A percentile compares a stretch with the other conserved stretches of the same genome.
Conservation (phyloP, 2,113 vertebrate genomes). For the Apodemus sylvaticus region DNA sequence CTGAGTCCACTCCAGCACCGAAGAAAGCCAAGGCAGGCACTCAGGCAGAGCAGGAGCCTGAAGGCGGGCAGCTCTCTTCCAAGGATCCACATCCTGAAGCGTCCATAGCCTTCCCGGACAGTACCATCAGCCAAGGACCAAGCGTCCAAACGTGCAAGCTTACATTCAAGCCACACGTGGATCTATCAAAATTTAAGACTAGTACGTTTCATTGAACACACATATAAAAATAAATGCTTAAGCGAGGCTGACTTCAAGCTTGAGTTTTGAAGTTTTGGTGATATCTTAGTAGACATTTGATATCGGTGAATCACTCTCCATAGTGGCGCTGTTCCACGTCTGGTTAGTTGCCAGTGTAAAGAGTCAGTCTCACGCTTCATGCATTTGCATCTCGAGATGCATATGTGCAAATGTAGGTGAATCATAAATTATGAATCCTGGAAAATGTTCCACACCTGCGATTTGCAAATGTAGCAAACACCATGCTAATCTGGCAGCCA, state of each 20-base stretch:
- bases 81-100: neutral
- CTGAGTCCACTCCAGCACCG: neutral
- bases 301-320: neutral
- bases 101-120: neutral
- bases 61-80: neutral
- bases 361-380: neutral
- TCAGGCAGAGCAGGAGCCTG: neutral
- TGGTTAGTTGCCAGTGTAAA: neutral
- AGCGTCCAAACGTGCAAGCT: neutral
- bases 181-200: neutral
- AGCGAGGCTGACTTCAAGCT: neutral
- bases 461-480: neutral
- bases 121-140: neutral
- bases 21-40: neutral
- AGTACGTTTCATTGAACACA: neutral
- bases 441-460: constrained; percentile 4
- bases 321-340: neutral
- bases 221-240: neutral
- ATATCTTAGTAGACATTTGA: neutral
- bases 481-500: neutral
- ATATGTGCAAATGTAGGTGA: constrained; percentile 2
- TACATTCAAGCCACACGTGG: neutral
- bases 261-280: neutral
- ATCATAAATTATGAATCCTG: constrained; percentile 47
- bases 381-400: neutral